Percentiles rank a stretch among this genome's conserved stretches.
Conservation (phyloP, 1,140 invertebrate species). For the Octopus sinensis region DNA sequence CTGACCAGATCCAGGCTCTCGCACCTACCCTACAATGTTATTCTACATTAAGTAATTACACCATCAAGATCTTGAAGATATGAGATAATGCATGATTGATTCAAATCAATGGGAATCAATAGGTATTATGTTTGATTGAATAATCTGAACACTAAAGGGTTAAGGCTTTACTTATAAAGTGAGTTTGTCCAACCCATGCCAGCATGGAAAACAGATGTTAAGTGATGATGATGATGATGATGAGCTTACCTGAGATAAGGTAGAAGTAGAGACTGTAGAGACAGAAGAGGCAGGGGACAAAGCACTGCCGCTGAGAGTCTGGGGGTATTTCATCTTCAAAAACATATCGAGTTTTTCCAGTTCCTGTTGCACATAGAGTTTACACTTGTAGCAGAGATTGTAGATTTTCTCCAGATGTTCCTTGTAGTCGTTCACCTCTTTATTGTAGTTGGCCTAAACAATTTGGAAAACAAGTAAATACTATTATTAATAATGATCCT, state of each 20-base stretch:
- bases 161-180: background rate
- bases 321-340: conserved; percentile 14
- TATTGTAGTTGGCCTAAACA: conserved; percentile 29
- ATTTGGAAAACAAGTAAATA: too few relatives aligned
- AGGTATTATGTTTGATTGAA: too few relatives aligned
- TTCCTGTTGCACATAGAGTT: conserved; percentile 23
- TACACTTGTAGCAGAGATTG: conserved; percentile 26
- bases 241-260: background rate
- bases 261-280: background rate
- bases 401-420: conserved; percentile 31
- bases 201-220: background rate
- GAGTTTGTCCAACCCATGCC: background rate
- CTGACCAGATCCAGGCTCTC: too few relatives aligned
- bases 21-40: too few relatives aligned
- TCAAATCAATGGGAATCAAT: background rate
- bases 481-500: too few relatives aligned
- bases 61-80: background rate
- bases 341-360: conserved; percentile 24
- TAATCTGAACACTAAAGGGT: too few relatives aligned
- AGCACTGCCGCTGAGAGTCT: background rate
- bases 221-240: too few relatives aligned
- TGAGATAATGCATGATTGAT: background rate
- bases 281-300: background rate
- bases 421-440: conserved; percentile 28
- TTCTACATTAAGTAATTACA: too few relatives aligned